phyloP scores from a whole-genome alignment of 2,797 vertebrate genomes.

The Yasuhikotakia modesta region DNA sequence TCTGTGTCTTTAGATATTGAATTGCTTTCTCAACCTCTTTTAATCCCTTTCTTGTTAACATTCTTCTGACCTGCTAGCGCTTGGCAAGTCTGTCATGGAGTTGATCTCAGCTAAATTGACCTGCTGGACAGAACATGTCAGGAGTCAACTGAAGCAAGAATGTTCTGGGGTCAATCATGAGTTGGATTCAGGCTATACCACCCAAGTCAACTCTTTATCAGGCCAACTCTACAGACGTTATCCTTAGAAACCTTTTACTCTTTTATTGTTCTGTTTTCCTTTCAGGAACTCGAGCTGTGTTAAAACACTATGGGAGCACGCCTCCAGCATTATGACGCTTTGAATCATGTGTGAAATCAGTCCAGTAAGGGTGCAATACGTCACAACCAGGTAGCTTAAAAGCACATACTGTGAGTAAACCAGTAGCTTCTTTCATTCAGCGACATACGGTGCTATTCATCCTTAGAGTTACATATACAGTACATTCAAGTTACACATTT shows the following conservation, averaged over 20 bases:
- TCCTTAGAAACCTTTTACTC: background rate
- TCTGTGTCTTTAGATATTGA: background rate
- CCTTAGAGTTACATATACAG: too few relatives aligned
- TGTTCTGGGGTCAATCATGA: conserved; percentile 61
- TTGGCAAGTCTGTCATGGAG: conserved; percentile 78
- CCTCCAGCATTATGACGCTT: too few relatives aligned
- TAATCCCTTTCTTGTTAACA: background rate
- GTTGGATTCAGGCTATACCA: conserved; percentile 43
- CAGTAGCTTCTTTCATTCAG: too few relatives aligned
- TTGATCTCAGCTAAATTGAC: conserved; percentile 80
- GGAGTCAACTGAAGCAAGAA: conserved; percentile 62
- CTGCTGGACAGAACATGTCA: conserved; percentile 76
- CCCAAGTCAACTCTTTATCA: too few relatives aligned
- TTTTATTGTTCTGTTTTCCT: background rate
- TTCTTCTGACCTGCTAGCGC: conserved; percentile 59
- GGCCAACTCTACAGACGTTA: conserved; percentile 46
- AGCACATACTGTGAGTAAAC: too few relatives aligned
- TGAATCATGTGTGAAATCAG: too few relatives aligned
- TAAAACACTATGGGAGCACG: too few relatives aligned
- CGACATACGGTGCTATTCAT: too few relatives aligned
- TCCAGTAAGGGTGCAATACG: too few relatives aligned
- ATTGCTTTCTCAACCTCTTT: conserved; percentile 41
- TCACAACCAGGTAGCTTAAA: too few relatives aligned
- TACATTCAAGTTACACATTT: too few relatives aligned
- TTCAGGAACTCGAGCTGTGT: too few relatives aligned